phyloP scores from a whole-genome alignment of 2,888 invertebrate genomes.

The Scaeva pyrastri region DNA sequence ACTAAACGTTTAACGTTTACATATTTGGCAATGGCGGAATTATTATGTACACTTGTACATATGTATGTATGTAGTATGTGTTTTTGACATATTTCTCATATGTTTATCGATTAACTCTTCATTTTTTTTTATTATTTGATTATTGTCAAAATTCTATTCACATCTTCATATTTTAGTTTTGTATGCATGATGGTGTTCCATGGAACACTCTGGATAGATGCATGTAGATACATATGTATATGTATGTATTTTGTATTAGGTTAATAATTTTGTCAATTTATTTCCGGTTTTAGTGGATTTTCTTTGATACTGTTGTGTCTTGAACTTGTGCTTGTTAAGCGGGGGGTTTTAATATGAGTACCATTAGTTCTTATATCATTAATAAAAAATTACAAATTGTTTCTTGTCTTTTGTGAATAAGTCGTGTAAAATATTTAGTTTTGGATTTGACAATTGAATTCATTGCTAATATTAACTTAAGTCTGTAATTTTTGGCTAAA shows the following conservation, averaged over 20 bases:
- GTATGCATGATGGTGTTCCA: constrained; percentile 1
- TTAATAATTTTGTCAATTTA: constrained; percentile 26
- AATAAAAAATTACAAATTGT: no score
- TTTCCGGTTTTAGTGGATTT: constrained; percentile 24
- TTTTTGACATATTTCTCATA: constrained; percentile 5
- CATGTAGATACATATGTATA: background rate
- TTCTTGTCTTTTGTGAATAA: no score
- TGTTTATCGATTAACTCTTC: constrained; percentile 9
- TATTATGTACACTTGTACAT: background rate
- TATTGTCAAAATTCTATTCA: constrained; percentile 9
- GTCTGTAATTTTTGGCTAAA: no score
- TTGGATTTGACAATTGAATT: no score
- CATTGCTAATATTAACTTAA: no score
- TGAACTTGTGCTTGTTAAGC: background rate
- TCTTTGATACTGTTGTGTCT: background rate
- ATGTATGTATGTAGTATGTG: background rate
- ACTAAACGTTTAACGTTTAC: background rate
- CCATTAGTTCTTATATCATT: no score
- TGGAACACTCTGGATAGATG: background rate
- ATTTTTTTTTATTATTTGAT: background rate
- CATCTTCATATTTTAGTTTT: constrained; percentile 10
- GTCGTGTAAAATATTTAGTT: no score
- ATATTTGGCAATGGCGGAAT: background rate
- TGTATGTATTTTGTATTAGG: background rate
- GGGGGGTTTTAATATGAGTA: no score